Evolutionary conservation across 2,888 invertebrate genomes (phyloP).

Genomic region (Ectemnius continuus): DNA sequence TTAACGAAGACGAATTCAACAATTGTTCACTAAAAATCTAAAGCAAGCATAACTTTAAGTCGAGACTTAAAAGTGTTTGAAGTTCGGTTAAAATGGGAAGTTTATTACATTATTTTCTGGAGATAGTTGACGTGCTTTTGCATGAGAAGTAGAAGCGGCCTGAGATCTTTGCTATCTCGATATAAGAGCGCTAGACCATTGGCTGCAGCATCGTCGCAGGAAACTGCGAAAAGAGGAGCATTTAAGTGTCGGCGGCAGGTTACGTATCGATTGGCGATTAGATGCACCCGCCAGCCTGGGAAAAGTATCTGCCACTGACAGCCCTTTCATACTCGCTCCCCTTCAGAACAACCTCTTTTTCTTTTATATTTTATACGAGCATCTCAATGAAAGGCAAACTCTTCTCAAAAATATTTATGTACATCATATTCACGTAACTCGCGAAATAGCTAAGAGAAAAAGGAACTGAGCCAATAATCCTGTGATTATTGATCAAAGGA

Average conservation of each 20-base stretch:
- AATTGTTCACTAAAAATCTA: too few species aligned
- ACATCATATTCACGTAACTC: too few species aligned
- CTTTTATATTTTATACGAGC: too few species aligned
- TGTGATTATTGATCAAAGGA: neutral
- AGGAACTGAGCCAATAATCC: neutral
- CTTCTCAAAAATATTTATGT: too few species aligned
- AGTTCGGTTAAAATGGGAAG: too few species aligned
- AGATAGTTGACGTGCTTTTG: too few species aligned
- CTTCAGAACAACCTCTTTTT: neutral
- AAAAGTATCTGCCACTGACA: constrained; percentile 6
- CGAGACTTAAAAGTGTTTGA: too few species aligned
- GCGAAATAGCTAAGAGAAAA: too few species aligned
- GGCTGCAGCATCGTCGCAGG: constrained; percentile 35
- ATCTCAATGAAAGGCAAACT: too few species aligned
- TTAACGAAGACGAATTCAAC: too few species aligned
- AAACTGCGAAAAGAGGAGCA: constrained; percentile 29
- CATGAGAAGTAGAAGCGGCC: constrained; percentile 8
- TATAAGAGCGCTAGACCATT: constrained; percentile 47
- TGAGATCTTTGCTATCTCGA: constrained; percentile 27
- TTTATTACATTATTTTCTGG: too few species aligned
- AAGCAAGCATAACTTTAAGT: too few species aligned
- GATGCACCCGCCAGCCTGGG: constrained; percentile 26
- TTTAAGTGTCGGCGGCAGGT: constrained; percentile 41
- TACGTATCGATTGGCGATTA: constrained; percentile 44
- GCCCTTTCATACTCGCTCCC: constrained; percentile 1